These are phyloP conservation scores for Ametastegia equiseti DNA, from an alignment of 2,888 invertebrate genomes.

Conservation along the genomic window DNA sequence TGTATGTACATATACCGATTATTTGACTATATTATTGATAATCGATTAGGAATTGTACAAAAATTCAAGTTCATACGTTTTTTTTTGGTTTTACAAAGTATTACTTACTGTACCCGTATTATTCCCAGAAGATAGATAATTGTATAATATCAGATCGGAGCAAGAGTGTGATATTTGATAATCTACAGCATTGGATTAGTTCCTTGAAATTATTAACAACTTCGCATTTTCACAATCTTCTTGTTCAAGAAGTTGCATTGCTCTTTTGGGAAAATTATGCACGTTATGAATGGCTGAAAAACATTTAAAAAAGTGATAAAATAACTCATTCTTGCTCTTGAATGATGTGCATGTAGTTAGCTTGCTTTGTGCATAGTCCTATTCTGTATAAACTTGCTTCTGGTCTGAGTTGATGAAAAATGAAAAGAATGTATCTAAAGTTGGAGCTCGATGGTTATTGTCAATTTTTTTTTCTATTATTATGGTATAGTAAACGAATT, in stretches of 20 bases:
- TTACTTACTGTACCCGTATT: slow-evolving; percentile 28
- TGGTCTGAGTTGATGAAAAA: slow-evolving; percentile 29
- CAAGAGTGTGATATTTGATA: neutral
- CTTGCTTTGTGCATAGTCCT: slow-evolving; percentile 47
- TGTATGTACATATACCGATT: slow-evolving; percentile 7
- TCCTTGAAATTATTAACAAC: neutral
- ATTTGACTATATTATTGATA: neutral
- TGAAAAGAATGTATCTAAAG: slow-evolving; percentile 37
- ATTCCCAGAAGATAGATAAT: slow-evolving; percentile 38
- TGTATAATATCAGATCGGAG: slow-evolving; percentile 31
- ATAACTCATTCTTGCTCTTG: slow-evolving; percentile 24
- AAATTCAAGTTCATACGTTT: slow-evolving; percentile 36
- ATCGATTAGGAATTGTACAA: slow-evolving; percentile 25
- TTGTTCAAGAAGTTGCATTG: neutral
- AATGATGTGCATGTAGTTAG: slow-evolving; percentile 41
- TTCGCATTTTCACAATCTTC: too few species aligned
- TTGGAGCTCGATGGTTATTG: slow-evolving; percentile 41
- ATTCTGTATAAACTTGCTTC: slow-evolving; percentile 48
- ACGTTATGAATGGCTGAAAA: neutral
- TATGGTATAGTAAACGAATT: slow-evolving; percentile 28
- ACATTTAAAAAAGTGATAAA: neutral
- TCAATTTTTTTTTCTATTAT: slow-evolving; percentile 36
- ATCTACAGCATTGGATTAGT: neutral
- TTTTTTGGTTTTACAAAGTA: slow-evolving; percentile 28
- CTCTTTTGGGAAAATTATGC: neutral